These are phyloP conservation scores for Mystacornis crossleyi DNA, from an alignment of 2,113 vertebrate species.

Conservation along the genomic window DNA sequence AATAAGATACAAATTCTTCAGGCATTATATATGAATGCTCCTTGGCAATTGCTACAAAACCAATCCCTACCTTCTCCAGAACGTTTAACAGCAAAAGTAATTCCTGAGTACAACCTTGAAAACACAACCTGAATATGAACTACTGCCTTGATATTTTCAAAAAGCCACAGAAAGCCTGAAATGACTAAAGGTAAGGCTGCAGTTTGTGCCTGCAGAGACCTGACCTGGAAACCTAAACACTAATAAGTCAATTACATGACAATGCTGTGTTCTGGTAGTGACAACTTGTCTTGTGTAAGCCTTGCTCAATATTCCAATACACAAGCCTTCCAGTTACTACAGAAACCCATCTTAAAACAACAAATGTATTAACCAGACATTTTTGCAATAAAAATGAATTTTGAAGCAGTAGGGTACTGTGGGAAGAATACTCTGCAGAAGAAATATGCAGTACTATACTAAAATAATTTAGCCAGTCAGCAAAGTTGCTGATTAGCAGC, in stretches of 20 bases:
- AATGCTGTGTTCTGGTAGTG: neutral
- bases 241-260: neutral
- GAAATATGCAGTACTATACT: neutral
- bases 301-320: neutral
- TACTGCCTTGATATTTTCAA: neutral
- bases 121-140: neutral
- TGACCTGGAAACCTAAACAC: neutral
- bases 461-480: slow-evolving; percentile 25
- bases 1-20: neutral
- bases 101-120: neutral
- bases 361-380: neutral
- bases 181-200: neutral
- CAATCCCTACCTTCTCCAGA: neutral
- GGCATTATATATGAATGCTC: neutral
- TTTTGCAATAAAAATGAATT: neutral
- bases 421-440: neutral
- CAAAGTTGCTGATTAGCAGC: neutral
- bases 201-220: neutral
- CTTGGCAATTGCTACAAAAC: neutral
- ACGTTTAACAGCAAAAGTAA: neutral
- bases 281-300: neutral
- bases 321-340: neutral
- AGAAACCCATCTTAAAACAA: neutral
- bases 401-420: neutral
- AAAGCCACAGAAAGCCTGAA: neutral